Base-by-base conservation (phyloP, 2,888 invertebrate genomes). In the Endotricha flammealis region DNA sequence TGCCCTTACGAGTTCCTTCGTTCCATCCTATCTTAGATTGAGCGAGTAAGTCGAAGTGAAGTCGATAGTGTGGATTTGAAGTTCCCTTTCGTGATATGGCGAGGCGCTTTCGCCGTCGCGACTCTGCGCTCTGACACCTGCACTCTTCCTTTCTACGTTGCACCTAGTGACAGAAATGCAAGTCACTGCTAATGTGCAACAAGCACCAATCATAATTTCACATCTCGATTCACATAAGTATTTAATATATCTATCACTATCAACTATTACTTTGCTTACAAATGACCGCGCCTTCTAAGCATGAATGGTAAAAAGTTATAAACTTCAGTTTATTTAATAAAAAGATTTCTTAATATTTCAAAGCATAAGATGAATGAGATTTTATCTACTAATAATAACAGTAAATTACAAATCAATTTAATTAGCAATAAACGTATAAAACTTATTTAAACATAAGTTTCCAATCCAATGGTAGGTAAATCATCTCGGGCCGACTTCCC, bases 81-180 rank as follows among this genome's bases (percentile, higher is more conserved):
- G 72, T 81, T 82, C 75, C 79, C 82, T 81, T 82, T 82, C 80
- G 71, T 69, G 73, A 73, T 79, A 71, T 74, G 66, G 72, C 70
- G 49, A 66, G 58, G 53, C 68, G 79, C 81, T 83, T 83, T 83
- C 83, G 70, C 83, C 71, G 70, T 74, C 75, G 76, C 71, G 66
- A 64, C 73, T 72, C 57, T 66, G 65, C 59, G 70, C 72, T 71
- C 72, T 73, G 76, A 73, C 77, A 77, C 66, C 68, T 72, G 66
- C 72, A 85, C 83, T 86, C 80, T 86, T 85, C 83, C 83, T 86
- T 86, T 86, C 83, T 73, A 76, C 65, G 53, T 69, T 66, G 69
- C 57, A 57, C 59, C 62, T 57, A 54, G 56, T 49, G 58, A 57
- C 42, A 41, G 32, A 40, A 38, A 30, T 36, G 50, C 53, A 46